Evolutionary conservation across 2,888 invertebrate species (phyloP).

Genomic region (Metopia argyrocephala): DNA sequence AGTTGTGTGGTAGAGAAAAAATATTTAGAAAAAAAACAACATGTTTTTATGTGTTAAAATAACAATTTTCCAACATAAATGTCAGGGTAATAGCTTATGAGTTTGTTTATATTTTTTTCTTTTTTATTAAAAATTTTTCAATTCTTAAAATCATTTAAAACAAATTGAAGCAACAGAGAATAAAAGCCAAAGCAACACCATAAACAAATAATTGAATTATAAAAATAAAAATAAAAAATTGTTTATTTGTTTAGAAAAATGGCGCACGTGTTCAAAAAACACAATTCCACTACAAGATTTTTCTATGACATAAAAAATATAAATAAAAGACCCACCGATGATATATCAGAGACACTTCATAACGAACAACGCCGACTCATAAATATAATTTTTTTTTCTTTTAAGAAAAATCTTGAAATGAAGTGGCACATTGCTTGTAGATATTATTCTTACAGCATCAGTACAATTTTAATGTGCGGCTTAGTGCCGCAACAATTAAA

Average conservation of each 20-base stretch:
- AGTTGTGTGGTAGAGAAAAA: neutral
- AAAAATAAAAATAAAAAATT: neutral
- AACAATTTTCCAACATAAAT: constrained; percentile 50
- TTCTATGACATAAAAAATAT: constrained; percentile 50
- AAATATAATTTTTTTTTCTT: neutral
- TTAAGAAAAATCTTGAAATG: constrained; percentile 13
- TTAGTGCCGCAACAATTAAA: constrained; percentile 11
- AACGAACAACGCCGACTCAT: neutral
- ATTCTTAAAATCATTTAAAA: constrained; percentile 18
- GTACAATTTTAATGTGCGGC: constrained; percentile 27
- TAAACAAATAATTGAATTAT: constrained; percentile 43
- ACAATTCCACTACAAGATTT: constrained; percentile 37
- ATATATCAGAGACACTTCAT: too few species aligned
- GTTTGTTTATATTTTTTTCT: neutral
- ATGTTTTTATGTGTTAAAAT: constrained; percentile 39
- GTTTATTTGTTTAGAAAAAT: constrained; percentile 51
- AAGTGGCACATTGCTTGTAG: constrained; percentile 38
- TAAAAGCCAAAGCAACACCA: neutral
- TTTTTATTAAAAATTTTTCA: neutral
- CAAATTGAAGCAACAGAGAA: constrained; percentile 29
- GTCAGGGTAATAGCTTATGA: constrained; percentile 43
- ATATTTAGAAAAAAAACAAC: neutral
- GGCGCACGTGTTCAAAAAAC: constrained; percentile 59
- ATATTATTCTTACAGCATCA: constrained; percentile 26
- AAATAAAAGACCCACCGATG: constrained; percentile 34